phyloP scores from a whole-genome alignment of 2,113 vertebrate genomes.

The Delphinus delphis region DNA sequence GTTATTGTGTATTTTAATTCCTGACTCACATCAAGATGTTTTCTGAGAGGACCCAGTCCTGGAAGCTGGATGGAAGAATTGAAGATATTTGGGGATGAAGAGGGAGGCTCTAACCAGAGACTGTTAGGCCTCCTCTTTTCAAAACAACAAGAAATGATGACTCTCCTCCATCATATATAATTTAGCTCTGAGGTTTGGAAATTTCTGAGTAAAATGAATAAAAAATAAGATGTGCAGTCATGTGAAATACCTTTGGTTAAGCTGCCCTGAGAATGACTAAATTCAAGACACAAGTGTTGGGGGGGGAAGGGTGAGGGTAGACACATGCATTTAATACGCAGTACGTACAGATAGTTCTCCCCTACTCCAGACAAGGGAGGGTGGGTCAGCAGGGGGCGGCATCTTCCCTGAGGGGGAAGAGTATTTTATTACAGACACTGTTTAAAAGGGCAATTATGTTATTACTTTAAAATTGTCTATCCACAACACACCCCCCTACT shows the following conservation, averaged over 20 bases:
- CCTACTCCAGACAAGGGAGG: neutral
- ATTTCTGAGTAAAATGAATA: constrained; percentile 53
- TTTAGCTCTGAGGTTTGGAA: neutral
- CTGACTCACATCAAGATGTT: neutral
- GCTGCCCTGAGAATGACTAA: neutral
- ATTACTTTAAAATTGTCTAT: neutral
- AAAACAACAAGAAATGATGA: constrained; percentile 15
- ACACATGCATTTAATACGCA: neutral
- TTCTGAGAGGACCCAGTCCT: neutral
- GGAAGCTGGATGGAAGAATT: neutral
- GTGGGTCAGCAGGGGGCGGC: neutral
- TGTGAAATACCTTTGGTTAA: neutral
- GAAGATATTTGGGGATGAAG: neutral
- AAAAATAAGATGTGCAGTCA: constrained; percentile 42
- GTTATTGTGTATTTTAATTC: neutral
- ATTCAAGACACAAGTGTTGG: neutral
- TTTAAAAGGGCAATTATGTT: neutral
- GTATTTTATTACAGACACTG: neutral
- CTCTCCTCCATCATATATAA: neutral
- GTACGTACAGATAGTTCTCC: neutral
- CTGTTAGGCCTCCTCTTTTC: neutral
- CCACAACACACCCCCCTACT: too few relatives aligned
- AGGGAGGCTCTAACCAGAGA: neutral
- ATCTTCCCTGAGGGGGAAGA: neutral
- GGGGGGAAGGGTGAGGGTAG: neutral